phyloP scores from a whole-genome alignment of 2,797 vertebrate species.

The Melopsittacus undulatus region DNA sequence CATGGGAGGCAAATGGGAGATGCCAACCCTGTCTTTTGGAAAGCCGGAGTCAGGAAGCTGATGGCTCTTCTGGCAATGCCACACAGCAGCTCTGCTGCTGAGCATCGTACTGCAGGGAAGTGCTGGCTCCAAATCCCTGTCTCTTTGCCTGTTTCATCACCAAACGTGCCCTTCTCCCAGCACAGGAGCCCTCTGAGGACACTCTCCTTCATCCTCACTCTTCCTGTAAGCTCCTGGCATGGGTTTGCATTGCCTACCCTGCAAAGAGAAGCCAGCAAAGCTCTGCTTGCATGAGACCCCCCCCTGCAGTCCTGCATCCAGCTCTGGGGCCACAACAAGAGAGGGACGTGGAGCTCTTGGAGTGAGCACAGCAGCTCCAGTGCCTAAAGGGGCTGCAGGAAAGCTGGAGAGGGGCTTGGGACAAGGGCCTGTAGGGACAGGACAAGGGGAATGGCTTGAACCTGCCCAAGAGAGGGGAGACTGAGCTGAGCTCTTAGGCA shows the following conservation, averaged over 20 bases:
- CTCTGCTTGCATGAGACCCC: neutral
- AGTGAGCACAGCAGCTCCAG: neutral
- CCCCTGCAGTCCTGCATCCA: neutral
- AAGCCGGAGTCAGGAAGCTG: neutral
- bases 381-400: neutral
- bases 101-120: neutral
- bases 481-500: too few species aligned
- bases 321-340: neutral
- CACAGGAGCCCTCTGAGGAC: neutral
- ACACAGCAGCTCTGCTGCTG: neutral
- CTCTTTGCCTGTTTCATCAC: neutral
- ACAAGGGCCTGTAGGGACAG: neutral
- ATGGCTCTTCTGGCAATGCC: neutral
- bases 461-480: too few species aligned
- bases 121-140: neutral
- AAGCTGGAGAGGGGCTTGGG: neutral
- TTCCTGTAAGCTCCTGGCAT: neutral
- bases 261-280: neutral
- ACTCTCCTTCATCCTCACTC: neutral
- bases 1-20: neutral
- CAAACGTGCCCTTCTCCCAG: neutral
- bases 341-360: neutral
- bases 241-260: neutral
- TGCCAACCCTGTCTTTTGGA: neutral
- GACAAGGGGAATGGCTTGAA: too few species aligned